A percentile compares a stretch with the other conserved stretches of the same genome.
These are phyloP conservation scores for Ahaetulla prasina DNA, from an alignment of 2,113 vertebrate species.

Conservation along the genomic window DNA sequence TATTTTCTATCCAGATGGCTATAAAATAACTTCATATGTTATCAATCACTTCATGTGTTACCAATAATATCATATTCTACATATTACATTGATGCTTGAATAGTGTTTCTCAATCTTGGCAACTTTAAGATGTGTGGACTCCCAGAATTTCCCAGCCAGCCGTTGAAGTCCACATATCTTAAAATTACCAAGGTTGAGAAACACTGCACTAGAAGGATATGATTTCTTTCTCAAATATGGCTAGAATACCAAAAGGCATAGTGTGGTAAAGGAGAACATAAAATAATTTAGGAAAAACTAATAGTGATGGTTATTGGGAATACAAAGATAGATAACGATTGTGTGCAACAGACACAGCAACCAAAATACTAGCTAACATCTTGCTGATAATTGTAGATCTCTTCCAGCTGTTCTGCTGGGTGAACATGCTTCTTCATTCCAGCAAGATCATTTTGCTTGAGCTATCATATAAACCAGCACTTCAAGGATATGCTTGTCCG, in stretches of 20 bases:
- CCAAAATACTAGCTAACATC: not conserved
- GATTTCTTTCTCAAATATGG: not conserved
- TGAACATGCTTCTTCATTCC: not conserved
- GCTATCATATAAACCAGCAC: not conserved
- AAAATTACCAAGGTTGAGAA: not conserved
- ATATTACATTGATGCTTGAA: not conserved
- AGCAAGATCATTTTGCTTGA: not conserved
- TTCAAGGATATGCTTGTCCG: not conserved
- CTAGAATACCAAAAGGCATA: not conserved
- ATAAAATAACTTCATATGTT: not conserved
- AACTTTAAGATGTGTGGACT: not conserved
- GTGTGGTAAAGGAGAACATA: not conserved
- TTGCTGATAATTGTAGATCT: not conserved
- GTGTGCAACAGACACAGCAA: not conserved
- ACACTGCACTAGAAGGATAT: not conserved
- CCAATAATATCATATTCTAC: not conserved
- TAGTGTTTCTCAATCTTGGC: not conserved
- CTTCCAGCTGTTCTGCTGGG: not conserved
- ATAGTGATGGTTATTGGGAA: not conserved
- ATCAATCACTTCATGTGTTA: not conserved
- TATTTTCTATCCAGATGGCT: not conserved
- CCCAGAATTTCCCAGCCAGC: not conserved
- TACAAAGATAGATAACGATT: not conserved
- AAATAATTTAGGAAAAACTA: not conserved
- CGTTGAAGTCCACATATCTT: not conserved